These are phyloP conservation scores for Oophaga sylvatica DNA, from an alignment of 2,797 vertebrate species.

Conservation along the genomic window DNA sequence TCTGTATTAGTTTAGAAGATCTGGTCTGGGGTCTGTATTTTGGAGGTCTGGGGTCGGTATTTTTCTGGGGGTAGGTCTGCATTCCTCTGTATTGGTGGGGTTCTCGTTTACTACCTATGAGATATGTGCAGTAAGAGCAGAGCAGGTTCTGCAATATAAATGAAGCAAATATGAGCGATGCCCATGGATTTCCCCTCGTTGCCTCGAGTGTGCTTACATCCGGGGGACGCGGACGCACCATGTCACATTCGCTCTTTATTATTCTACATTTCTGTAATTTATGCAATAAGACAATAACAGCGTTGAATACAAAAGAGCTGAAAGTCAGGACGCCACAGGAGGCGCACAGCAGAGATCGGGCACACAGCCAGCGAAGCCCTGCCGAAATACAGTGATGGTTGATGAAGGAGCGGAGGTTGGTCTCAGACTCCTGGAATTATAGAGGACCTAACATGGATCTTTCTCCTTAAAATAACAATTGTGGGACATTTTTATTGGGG, in stretches of 20 bases:
- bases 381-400: conserved; percentile 3
- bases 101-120: neutral
- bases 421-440: too few relatives aligned
- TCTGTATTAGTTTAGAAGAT: neutral
- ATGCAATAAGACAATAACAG: conserved; percentile 52
- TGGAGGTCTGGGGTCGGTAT: neutral
- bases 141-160: too few relatives aligned
- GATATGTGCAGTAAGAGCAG: neutral
- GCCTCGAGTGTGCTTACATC: neutral
- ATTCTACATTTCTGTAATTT: conserved; percentile 52
- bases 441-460: too few relatives aligned
- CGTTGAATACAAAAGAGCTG: conserved; percentile 39
- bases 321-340: conserved; percentile 47
- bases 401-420: neutral
- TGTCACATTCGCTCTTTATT: conserved; percentile 48
- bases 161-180: neutral
- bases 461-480: too few relatives aligned
- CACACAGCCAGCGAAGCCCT: conserved; percentile 35
- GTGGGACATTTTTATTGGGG: too few relatives aligned
- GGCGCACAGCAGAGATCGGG: conserved; percentile 47
- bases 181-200: neutral
- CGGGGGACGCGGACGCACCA: neutral
- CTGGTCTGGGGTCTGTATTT: neutral
- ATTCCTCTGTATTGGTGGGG: too few relatives aligned
- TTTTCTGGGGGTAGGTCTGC: neutral